Conservation (phyloP, 2,888 invertebrate species). For the Leucoma salicis region DNA sequence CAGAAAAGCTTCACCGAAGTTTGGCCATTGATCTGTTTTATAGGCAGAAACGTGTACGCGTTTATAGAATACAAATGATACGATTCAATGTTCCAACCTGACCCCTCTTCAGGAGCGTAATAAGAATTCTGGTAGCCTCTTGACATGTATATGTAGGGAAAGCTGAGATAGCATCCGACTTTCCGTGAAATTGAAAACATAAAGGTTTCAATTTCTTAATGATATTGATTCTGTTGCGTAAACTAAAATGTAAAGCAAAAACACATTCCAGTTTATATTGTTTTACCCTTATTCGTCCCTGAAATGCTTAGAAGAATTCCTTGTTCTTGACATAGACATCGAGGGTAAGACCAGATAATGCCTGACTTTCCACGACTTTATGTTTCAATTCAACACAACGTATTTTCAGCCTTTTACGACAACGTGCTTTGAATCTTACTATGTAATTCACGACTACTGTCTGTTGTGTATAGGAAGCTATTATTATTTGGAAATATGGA, state of each 20-base stretch:
- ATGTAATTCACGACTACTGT: neutral
- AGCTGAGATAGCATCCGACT: neutral
- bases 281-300: constrained; percentile 1
- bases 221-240: neutral
- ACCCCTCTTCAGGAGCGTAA: neutral
- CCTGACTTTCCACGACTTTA: constrained; percentile 18
- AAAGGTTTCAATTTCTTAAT: neutral
- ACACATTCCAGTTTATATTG: neutral
- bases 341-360: constrained; percentile 14
- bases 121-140: neutral
- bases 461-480: neutral
- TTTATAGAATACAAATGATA: constrained; percentile 28
- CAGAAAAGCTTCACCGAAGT: constrained; percentile 32
- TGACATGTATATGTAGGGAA: neutral
- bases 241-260: neutral
- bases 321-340: constrained; percentile 6
- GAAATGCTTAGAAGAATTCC: constrained; percentile 10
- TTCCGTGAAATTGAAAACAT: neutral
- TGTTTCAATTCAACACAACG: constrained; percentile 22
- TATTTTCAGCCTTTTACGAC: constrained; percentile 10
- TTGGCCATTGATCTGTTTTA: constrained; percentile 34
- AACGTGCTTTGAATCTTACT: constrained; percentile 3
- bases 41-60: constrained; percentile 24
- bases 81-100: constrained; percentile 6
- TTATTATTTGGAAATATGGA: neutral